Percentiles rank a stretch among this genome's conserved stretches.
These are phyloP conservation scores for Sparidentex hasta DNA, from an alignment of 2,797 vertebrate species.

Conservation along the genomic window DNA sequence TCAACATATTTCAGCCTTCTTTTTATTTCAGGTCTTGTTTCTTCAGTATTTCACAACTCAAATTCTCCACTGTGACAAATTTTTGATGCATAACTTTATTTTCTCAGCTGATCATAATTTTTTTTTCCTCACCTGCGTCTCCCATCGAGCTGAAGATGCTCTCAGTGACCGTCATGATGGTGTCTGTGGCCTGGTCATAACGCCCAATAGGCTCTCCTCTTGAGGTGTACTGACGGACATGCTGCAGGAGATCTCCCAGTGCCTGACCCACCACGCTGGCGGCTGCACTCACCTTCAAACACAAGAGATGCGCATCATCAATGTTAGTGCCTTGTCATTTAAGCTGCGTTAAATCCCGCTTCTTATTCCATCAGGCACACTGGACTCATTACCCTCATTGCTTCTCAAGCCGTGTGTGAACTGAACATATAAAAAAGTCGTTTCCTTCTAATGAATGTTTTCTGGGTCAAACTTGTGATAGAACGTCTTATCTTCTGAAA, in stretches of 20 bases:
- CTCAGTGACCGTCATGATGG: conserved; percentile 98
- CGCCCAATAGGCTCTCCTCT: conserved; percentile 96
- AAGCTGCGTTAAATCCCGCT: conserved; percentile 20
- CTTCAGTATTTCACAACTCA: too few relatives aligned
- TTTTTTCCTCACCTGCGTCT: conserved; percentile 91
- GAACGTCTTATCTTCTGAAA: conserved; percentile 3
- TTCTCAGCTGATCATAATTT: not conserved
- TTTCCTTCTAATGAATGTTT: conserved; percentile 9
- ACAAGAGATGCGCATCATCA: conserved; percentile 22
- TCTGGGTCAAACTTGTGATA: not conserved
- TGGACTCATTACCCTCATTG: conserved; percentile 48
- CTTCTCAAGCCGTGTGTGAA: conserved; percentile 21
- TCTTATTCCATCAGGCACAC: conserved; percentile 21
- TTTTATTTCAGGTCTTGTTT: not conserved
- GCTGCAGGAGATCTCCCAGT: conserved; percentile 94
- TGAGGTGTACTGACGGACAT: conserved; percentile 95
- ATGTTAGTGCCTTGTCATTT: conserved; percentile 3
- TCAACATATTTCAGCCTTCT: not conserved
- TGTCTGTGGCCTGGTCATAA: conserved; percentile 98
- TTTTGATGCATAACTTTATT: not conserved
- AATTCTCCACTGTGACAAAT: not conserved
- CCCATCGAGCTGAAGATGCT: conserved; percentile 99
- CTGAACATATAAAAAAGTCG: not conserved
- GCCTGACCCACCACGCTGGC: conserved; percentile 95
- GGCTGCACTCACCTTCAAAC: conserved; percentile 85